Conservation (phyloP, 2,797 vertebrate genomes). For the Lutjanus campechanus region DNA sequence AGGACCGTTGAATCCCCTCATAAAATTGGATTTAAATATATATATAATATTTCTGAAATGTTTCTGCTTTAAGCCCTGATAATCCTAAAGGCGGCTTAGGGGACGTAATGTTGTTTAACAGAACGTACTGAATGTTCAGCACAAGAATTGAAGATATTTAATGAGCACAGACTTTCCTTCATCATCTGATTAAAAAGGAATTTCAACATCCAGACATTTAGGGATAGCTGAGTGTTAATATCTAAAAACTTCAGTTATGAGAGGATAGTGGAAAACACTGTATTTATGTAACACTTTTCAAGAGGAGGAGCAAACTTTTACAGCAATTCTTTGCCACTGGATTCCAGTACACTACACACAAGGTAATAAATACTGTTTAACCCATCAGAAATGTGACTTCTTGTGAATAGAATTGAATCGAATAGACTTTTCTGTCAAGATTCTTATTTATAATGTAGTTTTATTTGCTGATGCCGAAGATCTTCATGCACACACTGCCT, state of each 20-base stretch:
- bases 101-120: conserved; percentile 13
- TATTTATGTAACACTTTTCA: not conserved
- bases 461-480: not conserved
- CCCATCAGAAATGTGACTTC: not conserved
- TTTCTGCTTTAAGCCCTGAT: conserved; percentile 20
- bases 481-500: not conserved
- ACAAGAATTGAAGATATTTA: not conserved
- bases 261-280: not conserved
- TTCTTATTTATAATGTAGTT: not conserved
- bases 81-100: conserved; percentile 9
- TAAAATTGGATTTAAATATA: not conserved
- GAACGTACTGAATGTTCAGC: not conserved
- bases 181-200: conserved; percentile 1
- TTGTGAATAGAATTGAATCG: not conserved
- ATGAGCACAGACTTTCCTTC: not conserved
- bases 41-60: conserved; percentile 11
- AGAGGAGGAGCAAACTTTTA: not conserved
- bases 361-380: not conserved
- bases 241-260: not conserved
- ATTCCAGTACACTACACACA: not conserved
- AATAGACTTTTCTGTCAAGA: not conserved
- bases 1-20: not conserved
- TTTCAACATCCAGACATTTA: conserved; percentile 1
- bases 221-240: not conserved
- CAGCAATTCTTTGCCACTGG: not conserved